Percentiles rank a stretch among this genome's conserved stretches.
Conservation (phyloP, 1,140 invertebrate species). For the Cotesia vestalis region DNA sequence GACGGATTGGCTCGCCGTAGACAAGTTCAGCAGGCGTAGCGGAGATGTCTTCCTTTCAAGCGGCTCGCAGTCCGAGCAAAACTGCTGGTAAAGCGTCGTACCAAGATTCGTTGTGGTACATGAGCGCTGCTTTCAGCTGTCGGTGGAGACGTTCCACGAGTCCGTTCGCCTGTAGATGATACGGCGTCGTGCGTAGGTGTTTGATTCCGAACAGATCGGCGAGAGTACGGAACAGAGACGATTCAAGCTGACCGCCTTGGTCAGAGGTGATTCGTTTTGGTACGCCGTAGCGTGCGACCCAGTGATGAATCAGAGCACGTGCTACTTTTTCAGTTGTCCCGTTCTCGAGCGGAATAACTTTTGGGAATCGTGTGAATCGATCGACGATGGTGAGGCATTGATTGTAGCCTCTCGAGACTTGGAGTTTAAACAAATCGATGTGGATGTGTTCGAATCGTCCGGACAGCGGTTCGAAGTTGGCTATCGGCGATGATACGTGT, state of each 20-base stretch:
- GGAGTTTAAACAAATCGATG: no score
- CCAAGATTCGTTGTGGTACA: conserved; percentile 45
- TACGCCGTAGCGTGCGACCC: conserved; percentile 50
- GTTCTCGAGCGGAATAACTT: conserved; percentile 45
- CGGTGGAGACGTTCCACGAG: conserved; percentile 60
- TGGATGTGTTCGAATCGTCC: no score
- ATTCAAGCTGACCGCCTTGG: conserved; percentile 48
- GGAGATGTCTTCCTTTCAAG: conserved; percentile 47
- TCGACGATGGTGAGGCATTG: no score
- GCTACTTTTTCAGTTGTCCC: conserved; percentile 43
- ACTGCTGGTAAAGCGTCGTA: conserved; percentile 50
- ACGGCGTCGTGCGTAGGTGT: no score
- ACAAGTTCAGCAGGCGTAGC: conserved; percentile 52
- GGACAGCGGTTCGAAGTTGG: no score
- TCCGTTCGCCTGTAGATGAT: no score
- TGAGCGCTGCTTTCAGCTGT: conserved; percentile 54
- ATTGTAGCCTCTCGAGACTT: no score
- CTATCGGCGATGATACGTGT: not conserved
- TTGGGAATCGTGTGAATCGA: conserved; percentile 37
- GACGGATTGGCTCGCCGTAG: conserved; percentile 50
- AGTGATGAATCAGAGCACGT: conserved; percentile 38
- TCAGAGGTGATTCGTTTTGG: conserved; percentile 50
- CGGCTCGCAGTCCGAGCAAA: conserved; percentile 49
- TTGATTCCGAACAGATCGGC: conserved; percentile 42
- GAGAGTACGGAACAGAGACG: conserved; percentile 46